Base-by-base conservation (phyloP, 23 tunicate species). In the Halocynthia aurantium region DNA sequence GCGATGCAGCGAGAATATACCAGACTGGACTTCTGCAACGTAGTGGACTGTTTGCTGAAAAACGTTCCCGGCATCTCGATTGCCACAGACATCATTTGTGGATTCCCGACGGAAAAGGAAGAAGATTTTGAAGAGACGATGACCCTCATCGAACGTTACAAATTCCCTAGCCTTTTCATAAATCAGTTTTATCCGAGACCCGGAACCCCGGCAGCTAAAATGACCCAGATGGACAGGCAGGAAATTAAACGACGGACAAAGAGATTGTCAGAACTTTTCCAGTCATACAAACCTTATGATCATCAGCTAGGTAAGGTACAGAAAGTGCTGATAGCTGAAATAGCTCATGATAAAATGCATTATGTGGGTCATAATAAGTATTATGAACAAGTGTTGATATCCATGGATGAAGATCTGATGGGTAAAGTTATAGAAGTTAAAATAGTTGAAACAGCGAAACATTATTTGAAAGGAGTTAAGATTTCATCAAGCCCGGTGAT, bases 151-250 rank as follows among this genome's bases (percentile, higher is more conserved):
- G 83, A 72, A 6, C 90, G 90, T 71, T 96, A 96, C 62, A 80
- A 89, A 69, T 96, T 96, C 67, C 94, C 99, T 7, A 83, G 90
- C 71, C 62, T 96, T 64, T 96, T 96, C 62, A 96, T 96, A 72
- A 96, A 96, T 71, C 99, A 96, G 81, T 96, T 96, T 64, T 96
- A 89, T 57, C 91, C 99, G 15, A 73, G 99, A 40, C 96, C 99
- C 7, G 99, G 99, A 53, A 96, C 99, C 31, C 99, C 99, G 18
- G 99, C 99, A 13, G 96, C 96, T 13, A 79, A 77, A 70, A 85
- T 90, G 99, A 85, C 85, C 17, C 99, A 96, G 72, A 90, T 96
- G 17, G 73, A 91, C 61, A 67, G 99, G 63, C 96, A 89, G 65
- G 91, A 86, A 85, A 96, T 96, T 20, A 96, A 96, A 80, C 76